Base-by-base conservation (phyloP, 1,140 invertebrate genomes). In the Chironomus tepperi region DNA sequence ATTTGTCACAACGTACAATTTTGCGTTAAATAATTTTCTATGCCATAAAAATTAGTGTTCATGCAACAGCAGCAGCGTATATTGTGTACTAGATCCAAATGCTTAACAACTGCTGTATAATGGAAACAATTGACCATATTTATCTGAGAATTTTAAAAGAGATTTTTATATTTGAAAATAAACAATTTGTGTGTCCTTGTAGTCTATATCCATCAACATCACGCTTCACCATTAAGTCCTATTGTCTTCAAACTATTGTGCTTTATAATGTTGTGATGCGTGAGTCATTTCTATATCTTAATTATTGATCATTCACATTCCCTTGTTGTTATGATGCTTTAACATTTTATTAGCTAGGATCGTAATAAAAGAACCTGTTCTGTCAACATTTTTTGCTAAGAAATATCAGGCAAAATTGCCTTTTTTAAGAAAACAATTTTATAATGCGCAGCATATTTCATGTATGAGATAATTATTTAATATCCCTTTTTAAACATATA, bases 401-500 rank as follows among this genome's bases (percentile, higher is more conserved):
- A 70, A 70, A 19, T 19, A 6, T 12, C n/a, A 67, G 24, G 24
- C 24, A 34, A 1, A 34, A 34, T 34, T n/a, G n/a, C n/a, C n/a
- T n/a, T n/a, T n/a, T n/a, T n/a, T n/a, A 65, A 65, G 18, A 67
- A 67, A 67, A 16, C 1, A 67, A 70, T 70, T 70, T 70, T 19
- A 18, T 8, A 70, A 70, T 70, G 18, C 16, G 2, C 47, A 34
- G 47, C n/a, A 12, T 57, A 3, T 57, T 3, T 7, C 7, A 57
- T 2, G n/a, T n/a, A n/a, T 12, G 47, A 12, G 9, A n/a, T 12
- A 57, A 57, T 12, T 57, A 12, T 57, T 57, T n/a, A 12, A n/a
- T 57, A 12, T 57, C 9, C 47, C 47, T 57, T 57, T 57, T 57
- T 12, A 10, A 12, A 7, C n/a, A 10, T n/a, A 7, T 3, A 7